phyloP scores from a whole-genome alignment of 2,113 vertebrate species.

The Ivindomyrus marchei region DNA sequence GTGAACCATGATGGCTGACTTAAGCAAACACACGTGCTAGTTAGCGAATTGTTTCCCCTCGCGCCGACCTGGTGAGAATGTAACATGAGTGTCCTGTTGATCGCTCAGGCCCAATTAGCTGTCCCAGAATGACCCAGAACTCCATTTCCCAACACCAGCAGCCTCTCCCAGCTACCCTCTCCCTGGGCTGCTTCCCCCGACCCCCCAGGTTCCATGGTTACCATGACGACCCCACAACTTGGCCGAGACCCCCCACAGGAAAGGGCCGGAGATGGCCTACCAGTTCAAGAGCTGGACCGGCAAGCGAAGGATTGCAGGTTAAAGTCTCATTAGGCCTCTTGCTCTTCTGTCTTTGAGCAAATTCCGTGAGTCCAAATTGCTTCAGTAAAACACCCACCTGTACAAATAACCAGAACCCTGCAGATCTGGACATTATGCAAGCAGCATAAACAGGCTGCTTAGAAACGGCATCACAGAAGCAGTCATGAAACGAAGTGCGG shows the following conservation, averaged over 20 bases:
- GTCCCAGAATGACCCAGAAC: not conserved
- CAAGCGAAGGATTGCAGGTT: not conserved
- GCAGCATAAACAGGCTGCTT: not conserved
- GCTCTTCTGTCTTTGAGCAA: not conserved
- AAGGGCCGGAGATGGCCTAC: not conserved
- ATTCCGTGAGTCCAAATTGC: not conserved
- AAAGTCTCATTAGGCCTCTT: not conserved
- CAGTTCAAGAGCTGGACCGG: not conserved
- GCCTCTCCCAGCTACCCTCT: not conserved
- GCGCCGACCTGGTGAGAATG: not conserved
- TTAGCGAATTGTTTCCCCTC: not conserved
- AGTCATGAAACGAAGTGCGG: not conserved
- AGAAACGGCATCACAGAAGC: no score
- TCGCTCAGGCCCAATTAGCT: not conserved
- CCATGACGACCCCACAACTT: not conserved
- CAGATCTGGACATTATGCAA: not conserved
- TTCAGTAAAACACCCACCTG: constrained; percentile 8
- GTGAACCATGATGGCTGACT: not conserved
- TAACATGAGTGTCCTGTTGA: not conserved
- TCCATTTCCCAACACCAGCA: not conserved
- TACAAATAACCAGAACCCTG: not conserved
- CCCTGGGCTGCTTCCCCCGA: not conserved
- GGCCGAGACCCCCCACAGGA: not conserved
- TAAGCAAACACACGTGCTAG: not conserved
- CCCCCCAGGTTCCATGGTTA: not conserved